Percentiles rank a stretch among this genome's conserved stretches.
Evolutionary conservation across 2,797 vertebrate genomes (phyloP).

Genomic region (Chaenodraco wilsoni): DNA sequence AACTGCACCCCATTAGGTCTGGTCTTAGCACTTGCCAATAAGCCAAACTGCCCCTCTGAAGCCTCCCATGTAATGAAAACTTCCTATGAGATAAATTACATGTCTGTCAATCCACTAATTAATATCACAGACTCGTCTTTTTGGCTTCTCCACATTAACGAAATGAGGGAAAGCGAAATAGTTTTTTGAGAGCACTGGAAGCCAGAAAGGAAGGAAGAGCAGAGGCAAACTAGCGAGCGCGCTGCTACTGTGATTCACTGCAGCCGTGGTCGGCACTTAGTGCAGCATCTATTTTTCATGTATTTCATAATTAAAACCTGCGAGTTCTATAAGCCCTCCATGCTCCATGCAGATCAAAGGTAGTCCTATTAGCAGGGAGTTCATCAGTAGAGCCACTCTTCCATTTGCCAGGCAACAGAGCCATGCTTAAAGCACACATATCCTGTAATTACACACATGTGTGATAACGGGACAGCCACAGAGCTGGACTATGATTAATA

Average conservation of each 20-base stretch:
- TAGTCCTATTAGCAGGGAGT: slow-evolving; percentile 81
- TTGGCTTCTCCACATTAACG: slow-evolving; percentile 65
- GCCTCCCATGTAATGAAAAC: slow-evolving; percentile 85
- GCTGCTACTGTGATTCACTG: slow-evolving; percentile 63
- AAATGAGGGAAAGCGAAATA: slow-evolving; percentile 59
- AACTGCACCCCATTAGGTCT: slow-evolving; percentile 79
- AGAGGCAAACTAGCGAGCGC: slow-evolving; percentile 55
- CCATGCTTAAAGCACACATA: slow-evolving; percentile 77
- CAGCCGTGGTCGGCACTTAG: slow-evolving; percentile 80
- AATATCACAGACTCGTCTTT: slow-evolving; percentile 79
- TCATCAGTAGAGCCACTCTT: slow-evolving; percentile 78
- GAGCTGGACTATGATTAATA: slow-evolving; percentile 80
- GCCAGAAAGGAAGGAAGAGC: slow-evolving; percentile 66
- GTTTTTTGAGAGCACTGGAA: slow-evolving; percentile 61
- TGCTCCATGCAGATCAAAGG: slow-evolving; percentile 83
- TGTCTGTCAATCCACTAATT: slow-evolving; percentile 85
- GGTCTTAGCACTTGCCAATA: slow-evolving; percentile 84
- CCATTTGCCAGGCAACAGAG: slow-evolving; percentile 69
- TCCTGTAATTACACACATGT: slow-evolving; percentile 73
- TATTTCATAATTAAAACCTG: slow-evolving; percentile 86
- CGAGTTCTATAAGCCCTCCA: slow-evolving; percentile 74
- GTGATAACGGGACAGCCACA: slow-evolving; percentile 68
- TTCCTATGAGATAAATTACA: slow-evolving; percentile 84
- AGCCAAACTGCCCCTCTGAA: slow-evolving; percentile 84
- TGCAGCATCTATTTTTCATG: slow-evolving; percentile 84